Evolutionary conservation across 2,888 invertebrate species (phyloP).

Genomic region (Ormyrus pomaceus): DNA sequence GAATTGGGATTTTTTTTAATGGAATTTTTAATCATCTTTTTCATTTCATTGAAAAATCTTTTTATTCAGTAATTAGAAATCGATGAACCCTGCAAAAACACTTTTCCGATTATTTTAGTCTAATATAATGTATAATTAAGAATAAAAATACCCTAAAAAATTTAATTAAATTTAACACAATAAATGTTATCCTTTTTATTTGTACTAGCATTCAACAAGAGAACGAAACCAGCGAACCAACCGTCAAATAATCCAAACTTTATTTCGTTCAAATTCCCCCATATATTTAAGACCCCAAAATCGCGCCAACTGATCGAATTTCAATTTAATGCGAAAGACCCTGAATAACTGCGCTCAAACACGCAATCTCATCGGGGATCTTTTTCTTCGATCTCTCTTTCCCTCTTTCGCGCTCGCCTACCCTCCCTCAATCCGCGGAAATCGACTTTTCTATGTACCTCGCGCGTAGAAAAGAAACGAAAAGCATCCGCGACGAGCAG

Average conservation of each 20-base stretch:
- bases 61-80: too few species aligned
- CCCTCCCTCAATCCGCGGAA: conserved; percentile 24
- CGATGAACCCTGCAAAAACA: too few species aligned
- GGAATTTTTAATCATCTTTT: too few species aligned
- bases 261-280: conserved; percentile 31
- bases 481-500: conserved; percentile 10
- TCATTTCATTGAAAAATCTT: too few species aligned
- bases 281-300: conserved; percentile 8
- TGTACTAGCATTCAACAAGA: too few species aligned
- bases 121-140: too few species aligned
- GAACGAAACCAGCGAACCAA: too few species aligned
- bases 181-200: too few species aligned
- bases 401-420: not conserved
- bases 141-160: too few species aligned
- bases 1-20: too few species aligned
- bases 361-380: conserved; percentile 45
- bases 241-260: conserved; percentile 25
- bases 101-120: too few species aligned
- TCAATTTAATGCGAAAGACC: conserved; percentile 35
- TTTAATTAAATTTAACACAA: too few species aligned
- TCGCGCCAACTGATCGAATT: conserved; percentile 42
- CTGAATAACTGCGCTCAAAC: conserved; percentile 41
- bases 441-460: conserved; percentile 38
- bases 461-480: not conserved
- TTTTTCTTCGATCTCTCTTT: conserved; percentile 31